Evolutionary conservation across 1,140 invertebrate genomes (phyloP).

Genomic region (Aphis gossypii): DNA sequence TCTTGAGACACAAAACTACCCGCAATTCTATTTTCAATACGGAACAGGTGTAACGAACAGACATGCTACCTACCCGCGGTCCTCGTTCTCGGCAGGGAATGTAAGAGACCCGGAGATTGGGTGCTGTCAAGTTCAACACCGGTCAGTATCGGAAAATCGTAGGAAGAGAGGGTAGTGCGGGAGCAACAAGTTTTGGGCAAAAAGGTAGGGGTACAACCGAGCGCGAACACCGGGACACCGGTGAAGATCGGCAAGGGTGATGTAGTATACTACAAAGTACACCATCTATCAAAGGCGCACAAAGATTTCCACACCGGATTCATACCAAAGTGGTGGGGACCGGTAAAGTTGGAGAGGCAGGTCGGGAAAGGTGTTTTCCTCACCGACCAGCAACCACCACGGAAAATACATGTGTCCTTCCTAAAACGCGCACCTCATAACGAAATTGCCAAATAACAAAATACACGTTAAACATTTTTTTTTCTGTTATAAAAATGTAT

Average conservation of each 20-base stretch:
- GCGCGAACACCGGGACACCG: background rate
- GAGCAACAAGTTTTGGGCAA: too few relatives aligned
- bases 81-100: background rate
- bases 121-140: rapidly evolving
- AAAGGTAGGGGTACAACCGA: too few relatives aligned
- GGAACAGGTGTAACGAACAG: too few relatives aligned
- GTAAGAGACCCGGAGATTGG: background rate
- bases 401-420: background rate
- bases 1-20: too few relatives aligned
- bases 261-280: background rate
- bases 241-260: background rate
- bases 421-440: background rate
- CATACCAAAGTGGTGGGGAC: background rate
- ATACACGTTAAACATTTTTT: too few relatives aligned
- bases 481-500: too few relatives aligned
- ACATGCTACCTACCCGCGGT: too few relatives aligned
- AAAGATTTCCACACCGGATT: background rate
- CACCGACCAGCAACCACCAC: background rate
- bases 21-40: too few relatives aligned
- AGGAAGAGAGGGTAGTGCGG: too few relatives aligned
- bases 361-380: background rate
- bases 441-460: too few relatives aligned
- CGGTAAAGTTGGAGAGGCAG: background rate
- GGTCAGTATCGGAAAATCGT: too few relatives aligned
- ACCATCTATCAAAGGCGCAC: background rate